A percentile compares a stretch with the other conserved stretches of the same genome.
Evolutionary conservation across 2,888 invertebrate genomes (phyloP).

Genomic region (Lordiphosa fenestrarum): DNA sequence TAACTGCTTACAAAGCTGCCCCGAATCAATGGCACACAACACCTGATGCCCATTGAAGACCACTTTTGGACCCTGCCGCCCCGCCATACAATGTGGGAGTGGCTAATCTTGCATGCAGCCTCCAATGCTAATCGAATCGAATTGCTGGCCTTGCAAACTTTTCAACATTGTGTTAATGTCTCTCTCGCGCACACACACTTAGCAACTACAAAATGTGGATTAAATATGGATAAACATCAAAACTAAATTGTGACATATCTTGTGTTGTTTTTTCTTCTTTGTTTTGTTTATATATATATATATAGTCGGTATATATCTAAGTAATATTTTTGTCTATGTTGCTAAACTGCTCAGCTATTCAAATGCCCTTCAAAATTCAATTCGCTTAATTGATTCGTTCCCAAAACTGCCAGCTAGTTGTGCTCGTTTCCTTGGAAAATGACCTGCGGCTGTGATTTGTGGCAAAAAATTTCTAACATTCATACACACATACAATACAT

Average conservation of each 20-base stretch:
- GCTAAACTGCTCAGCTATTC: conserved; percentile 11
- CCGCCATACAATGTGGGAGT: conserved; percentile 10
- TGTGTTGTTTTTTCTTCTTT: too few relatives aligned
- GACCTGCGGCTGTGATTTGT: too few relatives aligned
- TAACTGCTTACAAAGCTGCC: conserved; percentile 41
- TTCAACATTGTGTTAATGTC: conserved; percentile 28
- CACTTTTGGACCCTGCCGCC: conserved; percentile 49
- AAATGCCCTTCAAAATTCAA: conserved; percentile 1
- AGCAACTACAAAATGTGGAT: too few relatives aligned
- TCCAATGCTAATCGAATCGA: conserved; percentile 55
- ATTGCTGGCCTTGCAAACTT: conserved; percentile 31
- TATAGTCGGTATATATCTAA: conserved; percentile 10
- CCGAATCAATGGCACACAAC: conserved; percentile 64
- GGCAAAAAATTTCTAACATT: too few relatives aligned
- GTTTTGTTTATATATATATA: too few relatives aligned
- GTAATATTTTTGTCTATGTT: conserved; percentile 2
- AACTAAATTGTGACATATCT: conserved; percentile 6
- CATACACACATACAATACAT: conserved; percentile 3
- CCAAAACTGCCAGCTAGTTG: background rate
- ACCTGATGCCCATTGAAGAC: conserved; percentile 68
- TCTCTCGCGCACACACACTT: too few relatives aligned
- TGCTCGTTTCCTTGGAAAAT: too few relatives aligned
- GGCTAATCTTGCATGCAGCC: conserved; percentile 59
- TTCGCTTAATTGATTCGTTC: conserved; percentile 4
- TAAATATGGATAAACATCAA: conserved; percentile 11